Evolutionary conservation across 2,797 vertebrate genomes (phyloP).

Genomic region (Calcarius lapponicus): DNA sequence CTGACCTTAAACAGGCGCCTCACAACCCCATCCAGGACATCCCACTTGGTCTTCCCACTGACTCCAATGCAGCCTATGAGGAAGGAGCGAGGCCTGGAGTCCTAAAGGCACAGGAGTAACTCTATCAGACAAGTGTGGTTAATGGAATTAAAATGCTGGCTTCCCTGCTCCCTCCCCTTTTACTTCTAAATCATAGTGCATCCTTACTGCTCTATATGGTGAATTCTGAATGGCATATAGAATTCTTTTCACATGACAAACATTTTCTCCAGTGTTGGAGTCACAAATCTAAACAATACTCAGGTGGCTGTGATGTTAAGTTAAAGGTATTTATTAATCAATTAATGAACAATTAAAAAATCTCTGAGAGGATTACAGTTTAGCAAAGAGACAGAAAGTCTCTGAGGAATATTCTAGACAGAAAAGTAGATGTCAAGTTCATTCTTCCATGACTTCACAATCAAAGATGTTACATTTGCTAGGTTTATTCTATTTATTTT

Average conservation of each 20-base stretch:
- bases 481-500: not conserved
- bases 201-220: not conserved
- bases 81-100: conserved; percentile 83
- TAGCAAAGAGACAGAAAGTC: not conserved
- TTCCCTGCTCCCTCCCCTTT: not conserved
- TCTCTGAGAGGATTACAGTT: not conserved
- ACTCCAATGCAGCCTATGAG: conserved; percentile 97
- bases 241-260: not conserved
- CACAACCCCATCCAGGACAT: conserved; percentile 95
- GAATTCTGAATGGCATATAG: not conserved
- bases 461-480: not conserved
- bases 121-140: not conserved
- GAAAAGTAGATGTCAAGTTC: not conserved
- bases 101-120: conserved; percentile 72
- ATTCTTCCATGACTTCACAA: not conserved
- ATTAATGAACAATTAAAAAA: not conserved
- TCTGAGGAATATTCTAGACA: not conserved
- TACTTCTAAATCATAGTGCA: not conserved
- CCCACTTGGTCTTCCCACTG: conserved; percentile 98
- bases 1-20: conserved; percentile 93
- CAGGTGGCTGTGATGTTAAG: not conserved
- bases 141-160: not conserved
- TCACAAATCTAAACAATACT: not conserved
- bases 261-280: not conserved
- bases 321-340: not conserved